phyloP scores from a whole-genome alignment of 2,113 vertebrate genomes.

The Cryptotis parvus region DNA sequence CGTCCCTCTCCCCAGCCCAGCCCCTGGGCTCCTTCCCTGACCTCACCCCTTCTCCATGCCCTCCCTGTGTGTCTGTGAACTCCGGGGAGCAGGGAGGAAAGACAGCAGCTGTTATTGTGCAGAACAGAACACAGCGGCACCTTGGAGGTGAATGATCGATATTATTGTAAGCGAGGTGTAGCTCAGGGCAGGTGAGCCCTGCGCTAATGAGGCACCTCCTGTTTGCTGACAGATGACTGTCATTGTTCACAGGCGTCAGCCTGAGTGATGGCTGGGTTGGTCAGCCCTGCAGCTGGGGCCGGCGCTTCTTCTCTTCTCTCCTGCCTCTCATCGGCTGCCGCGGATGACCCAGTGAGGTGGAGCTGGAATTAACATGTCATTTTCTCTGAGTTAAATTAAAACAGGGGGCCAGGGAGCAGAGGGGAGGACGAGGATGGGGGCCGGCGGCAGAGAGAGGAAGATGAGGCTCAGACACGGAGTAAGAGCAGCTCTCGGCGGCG shows the following conservation, averaged over 20 bases:
- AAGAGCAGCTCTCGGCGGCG: not conserved
- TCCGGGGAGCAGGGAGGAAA: too few species aligned
- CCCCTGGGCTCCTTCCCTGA: not conserved
- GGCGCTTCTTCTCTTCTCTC: conserved; percentile 78
- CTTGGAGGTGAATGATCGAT: conserved; percentile 89
- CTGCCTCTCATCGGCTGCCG: conserved; percentile 88
- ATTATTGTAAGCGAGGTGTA: conserved; percentile 91
- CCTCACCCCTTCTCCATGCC: not conserved
- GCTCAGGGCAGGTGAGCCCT: conserved; percentile 91
- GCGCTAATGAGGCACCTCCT: conserved; percentile 92
- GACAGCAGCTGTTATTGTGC: too few species aligned
- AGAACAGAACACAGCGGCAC: conserved; percentile 85
- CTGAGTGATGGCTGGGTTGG: conserved; percentile 89
- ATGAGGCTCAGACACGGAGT: too few species aligned
- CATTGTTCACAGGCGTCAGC: conserved; percentile 84
- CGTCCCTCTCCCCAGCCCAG: not conserved
- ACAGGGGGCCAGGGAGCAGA: too few species aligned
- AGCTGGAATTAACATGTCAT: conserved; percentile 87
- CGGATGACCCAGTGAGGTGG: conserved; percentile 87
- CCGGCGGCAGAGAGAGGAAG: conserved; percentile 12
- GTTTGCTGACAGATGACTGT: conserved; percentile 94
- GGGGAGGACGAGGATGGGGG: conserved; percentile 74
- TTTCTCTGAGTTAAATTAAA: conserved; percentile 86
- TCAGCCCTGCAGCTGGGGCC: conserved; percentile 85
- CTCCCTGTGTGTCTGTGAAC: too few species aligned